Conservation (phyloP, 2,113 vertebrate species). For the Colossoma macropomum region DNA sequence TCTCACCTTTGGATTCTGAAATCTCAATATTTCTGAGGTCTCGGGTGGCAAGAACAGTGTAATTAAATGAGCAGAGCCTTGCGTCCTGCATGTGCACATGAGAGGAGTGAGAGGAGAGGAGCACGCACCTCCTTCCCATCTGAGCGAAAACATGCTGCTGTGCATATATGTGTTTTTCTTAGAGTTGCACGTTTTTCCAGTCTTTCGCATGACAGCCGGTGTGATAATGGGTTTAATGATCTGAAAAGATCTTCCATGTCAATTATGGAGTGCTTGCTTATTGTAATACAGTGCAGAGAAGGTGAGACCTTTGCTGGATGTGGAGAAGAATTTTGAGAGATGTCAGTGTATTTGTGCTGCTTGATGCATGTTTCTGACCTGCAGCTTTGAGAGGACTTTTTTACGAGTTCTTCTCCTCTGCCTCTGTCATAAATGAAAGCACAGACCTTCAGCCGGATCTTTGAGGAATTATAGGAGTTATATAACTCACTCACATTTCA, state of each 20-base stretch:
- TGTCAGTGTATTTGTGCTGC: too few relatives aligned
- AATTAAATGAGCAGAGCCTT: too few relatives aligned
- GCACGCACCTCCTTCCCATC: neutral
- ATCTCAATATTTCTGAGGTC: too few relatives aligned
- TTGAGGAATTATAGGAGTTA: neutral
- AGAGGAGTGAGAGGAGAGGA: too few relatives aligned
- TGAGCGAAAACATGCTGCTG: neutral
- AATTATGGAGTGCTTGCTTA: neutral
- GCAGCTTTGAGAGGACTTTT: too few relatives aligned
- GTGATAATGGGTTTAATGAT: constrained; percentile 16
- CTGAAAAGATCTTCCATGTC: neutral
- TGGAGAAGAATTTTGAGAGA: neutral
- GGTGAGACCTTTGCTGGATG: neutral
- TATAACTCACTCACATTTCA: neutral
- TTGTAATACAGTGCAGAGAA: neutral
- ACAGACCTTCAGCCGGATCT: neutral
- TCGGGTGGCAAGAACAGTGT: too few relatives aligned
- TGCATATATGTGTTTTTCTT: neutral
- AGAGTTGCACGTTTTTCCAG: too few relatives aligned
- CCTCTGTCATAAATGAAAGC: neutral
- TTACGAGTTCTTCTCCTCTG: too few relatives aligned
- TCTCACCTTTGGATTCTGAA: too few relatives aligned
- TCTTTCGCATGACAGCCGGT: neutral
- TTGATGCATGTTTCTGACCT: too few relatives aligned
- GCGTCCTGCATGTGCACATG: too few relatives aligned